Evolutionary conservation across 1,140 invertebrate genomes (phyloP).

Genomic region (Periplaneta americana): DNA sequence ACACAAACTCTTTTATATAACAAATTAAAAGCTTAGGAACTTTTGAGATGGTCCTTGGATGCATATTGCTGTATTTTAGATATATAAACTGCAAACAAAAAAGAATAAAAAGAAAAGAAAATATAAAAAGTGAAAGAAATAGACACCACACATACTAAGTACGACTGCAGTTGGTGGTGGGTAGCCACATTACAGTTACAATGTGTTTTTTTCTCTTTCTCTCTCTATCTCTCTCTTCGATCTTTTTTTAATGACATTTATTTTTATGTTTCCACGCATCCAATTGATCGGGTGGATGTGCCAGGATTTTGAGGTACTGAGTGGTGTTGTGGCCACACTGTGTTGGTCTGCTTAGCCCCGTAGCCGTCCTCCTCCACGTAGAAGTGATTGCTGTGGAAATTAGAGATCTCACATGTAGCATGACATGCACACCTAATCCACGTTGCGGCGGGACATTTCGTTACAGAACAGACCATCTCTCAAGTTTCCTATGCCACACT

Average conservation of each 20-base stretch:
- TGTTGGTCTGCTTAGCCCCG: slow-evolving; percentile 9
- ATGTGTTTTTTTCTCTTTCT: too few relatives aligned
- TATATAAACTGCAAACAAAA: too few relatives aligned
- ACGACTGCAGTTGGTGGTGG: neutral
- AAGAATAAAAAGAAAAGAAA: neutral
- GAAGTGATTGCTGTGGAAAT: slow-evolving; percentile 39
- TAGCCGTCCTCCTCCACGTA: neutral
- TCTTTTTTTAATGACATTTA: slow-evolving; percentile 30
- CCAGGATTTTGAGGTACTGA: slow-evolving; percentile 66
- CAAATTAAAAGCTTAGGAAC: slow-evolving; percentile 62
- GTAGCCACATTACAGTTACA: slow-evolving; percentile 13
- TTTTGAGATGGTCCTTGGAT: slow-evolving; percentile 95
- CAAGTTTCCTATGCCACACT: slow-evolving; percentile 37
- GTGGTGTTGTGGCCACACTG: slow-evolving; percentile 4
- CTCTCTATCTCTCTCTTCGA: slow-evolving; percentile 13
- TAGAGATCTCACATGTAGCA: slow-evolving; percentile 52
- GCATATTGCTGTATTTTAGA: neutral
- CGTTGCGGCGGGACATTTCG: neutral
- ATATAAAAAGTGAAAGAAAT: too few relatives aligned
- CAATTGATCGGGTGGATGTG: slow-evolving; percentile 14
- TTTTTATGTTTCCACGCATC: slow-evolving; percentile 43
- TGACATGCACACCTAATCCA: slow-evolving; percentile 20
- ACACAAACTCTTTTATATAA: neutral
- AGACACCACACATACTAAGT: neutral
- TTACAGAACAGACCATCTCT: slow-evolving; percentile 37